Conservation (phyloP, 2,888 invertebrate genomes). For the Dromius quadrimaculatus region DNA sequence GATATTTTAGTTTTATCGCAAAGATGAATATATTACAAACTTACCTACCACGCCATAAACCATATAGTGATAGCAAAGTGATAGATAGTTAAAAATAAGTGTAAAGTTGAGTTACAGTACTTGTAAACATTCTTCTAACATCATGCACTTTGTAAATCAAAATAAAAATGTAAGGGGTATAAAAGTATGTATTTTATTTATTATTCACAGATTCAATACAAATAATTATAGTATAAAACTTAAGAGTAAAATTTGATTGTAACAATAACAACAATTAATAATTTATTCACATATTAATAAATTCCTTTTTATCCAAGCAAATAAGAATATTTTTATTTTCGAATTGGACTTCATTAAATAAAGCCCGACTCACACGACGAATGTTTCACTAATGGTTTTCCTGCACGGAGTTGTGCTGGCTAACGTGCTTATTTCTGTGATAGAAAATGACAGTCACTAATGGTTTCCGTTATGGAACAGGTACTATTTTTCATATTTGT, state of each 20-base stretch:
- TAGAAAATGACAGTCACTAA: no score
- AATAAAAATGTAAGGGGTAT: slow-evolving; percentile 47
- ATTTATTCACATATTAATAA: slow-evolving; percentile 30
- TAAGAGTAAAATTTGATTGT: not conserved
- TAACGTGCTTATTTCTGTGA: no score
- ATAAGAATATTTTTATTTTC: not conserved
- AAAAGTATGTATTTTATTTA: slow-evolving; percentile 15
- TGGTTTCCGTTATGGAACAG: no score
- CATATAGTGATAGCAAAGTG: slow-evolving; percentile 50
- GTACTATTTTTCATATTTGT: no score
- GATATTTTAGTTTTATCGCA: slow-evolving; percentile 41
- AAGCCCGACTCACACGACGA: no score
- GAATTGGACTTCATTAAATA: no score
- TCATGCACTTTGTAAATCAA: slow-evolving; percentile 48
- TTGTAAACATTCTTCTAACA: slow-evolving; percentile 43
- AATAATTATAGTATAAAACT: slow-evolving; percentile 1
- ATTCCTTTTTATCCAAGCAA: not conserved
- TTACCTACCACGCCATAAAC: slow-evolving; percentile 46
- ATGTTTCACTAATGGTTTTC: no score
- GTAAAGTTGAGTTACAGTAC: slow-evolving; percentile 32
- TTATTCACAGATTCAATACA: not conserved
- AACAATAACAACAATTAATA: slow-evolving; percentile 24
- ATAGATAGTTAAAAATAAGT: slow-evolving; percentile 39
- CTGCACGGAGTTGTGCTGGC: no score
- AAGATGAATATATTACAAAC: slow-evolving; percentile 24